Evolutionary conservation across 2,797 vertebrate genomes (phyloP).

Genomic region (Ammospiza maritima): DNA sequence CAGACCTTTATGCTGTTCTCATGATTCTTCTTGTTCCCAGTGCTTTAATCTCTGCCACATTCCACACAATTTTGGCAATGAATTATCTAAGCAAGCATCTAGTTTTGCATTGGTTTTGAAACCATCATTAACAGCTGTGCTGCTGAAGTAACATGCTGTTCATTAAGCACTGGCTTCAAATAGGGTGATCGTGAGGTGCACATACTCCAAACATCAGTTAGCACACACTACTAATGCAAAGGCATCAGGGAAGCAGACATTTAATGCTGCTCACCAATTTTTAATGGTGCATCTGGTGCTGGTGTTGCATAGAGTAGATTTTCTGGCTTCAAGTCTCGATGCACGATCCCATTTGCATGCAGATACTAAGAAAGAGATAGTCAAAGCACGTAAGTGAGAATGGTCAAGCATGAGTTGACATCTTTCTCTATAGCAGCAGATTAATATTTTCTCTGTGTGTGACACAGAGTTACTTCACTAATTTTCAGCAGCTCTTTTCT

Average conservation of each 20-base stretch:
- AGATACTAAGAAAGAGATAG: conserved; percentile 80
- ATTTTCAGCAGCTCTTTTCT: background rate
- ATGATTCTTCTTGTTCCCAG: background rate
- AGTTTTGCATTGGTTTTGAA: background rate
- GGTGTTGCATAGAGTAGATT: conserved; percentile 89
- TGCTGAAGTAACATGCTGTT: background rate
- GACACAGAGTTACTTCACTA: background rate
- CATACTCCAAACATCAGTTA: background rate
- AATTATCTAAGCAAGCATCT: background rate
- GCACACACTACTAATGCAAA: background rate
- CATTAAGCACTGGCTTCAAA: background rate
- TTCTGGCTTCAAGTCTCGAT: conserved; percentile 90
- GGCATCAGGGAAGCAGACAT: background rate
- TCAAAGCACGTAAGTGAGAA: background rate
- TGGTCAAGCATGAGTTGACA: background rate
- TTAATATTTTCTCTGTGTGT: background rate
- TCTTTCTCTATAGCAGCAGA: background rate
- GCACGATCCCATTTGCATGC: conserved; percentile 89
- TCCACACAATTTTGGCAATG: background rate
- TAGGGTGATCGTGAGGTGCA: background rate
- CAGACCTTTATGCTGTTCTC: background rate
- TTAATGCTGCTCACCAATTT: conserved; percentile 81
- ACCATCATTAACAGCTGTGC: background rate
- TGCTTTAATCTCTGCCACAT: rapidly evolving
- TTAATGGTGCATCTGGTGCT: conserved; percentile 86